Percentiles rank a stretch among this genome's conserved stretches.
These are phyloP conservation scores for Rhyzopertha dominica DNA, from an alignment of 1,140 invertebrate species.

Conservation along the genomic window DNA sequence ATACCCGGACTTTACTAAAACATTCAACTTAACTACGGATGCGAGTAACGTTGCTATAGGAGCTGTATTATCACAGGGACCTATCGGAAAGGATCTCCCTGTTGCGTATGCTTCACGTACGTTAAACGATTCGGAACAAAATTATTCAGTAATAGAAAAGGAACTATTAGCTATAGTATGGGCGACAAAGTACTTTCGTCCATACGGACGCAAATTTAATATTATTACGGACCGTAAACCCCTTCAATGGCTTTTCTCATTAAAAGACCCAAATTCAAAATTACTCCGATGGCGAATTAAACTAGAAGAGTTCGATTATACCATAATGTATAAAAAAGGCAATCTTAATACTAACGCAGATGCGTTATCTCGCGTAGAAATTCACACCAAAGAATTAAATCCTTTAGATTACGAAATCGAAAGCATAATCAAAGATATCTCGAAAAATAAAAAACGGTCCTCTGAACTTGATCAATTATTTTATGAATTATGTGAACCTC, in stretches of 20 bases:
- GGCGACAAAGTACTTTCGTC: conserved; percentile 44
- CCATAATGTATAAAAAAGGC: conserved; percentile 6
- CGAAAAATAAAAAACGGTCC: too few species aligned
- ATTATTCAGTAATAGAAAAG: too few species aligned
- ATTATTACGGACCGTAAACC: conserved; percentile 3
- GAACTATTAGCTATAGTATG: conserved; percentile 39
- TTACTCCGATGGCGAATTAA: conserved; percentile 1
- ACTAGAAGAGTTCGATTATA: conserved; percentile 9
- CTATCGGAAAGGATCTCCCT: conserved; percentile 20
- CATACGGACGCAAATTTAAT: conserved; percentile 27
- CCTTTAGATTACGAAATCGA: too few species aligned
- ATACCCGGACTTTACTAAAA: conserved; percentile 21
- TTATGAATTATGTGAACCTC: too few species aligned
- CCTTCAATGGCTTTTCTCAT: conserved; percentile 1
- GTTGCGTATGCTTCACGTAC: conserved; percentile 31
- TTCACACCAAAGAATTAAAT: too few species aligned
- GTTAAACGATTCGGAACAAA: too few species aligned
- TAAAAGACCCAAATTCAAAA: conserved; percentile 7
- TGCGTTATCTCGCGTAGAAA: conserved; percentile 2
- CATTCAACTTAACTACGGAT: conserved; percentile 33
- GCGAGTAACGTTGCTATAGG: conserved; percentile 30
- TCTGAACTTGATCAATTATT: too few species aligned
- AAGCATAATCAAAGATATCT: too few species aligned
- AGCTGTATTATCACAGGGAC: conserved; percentile 30
- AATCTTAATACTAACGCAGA: background rate